Evolutionary conservation across 2,797 vertebrate genomes (phyloP).

Genomic region (Nannoperca obscura): DNA sequence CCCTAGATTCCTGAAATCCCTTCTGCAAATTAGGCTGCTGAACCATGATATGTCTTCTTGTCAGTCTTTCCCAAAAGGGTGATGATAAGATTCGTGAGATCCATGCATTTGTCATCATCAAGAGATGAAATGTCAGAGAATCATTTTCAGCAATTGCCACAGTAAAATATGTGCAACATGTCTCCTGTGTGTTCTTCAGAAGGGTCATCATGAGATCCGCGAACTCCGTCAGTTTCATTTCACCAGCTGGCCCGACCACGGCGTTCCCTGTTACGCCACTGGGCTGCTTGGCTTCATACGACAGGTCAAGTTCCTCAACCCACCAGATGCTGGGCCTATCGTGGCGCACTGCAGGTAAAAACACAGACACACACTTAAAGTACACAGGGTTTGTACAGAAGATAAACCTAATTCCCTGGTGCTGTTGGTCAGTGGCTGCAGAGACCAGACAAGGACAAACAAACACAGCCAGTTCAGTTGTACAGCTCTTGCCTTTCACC

Average conservation of each 20-base stretch:
- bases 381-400: background rate
- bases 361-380: background rate
- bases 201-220: constrained; percentile 97
- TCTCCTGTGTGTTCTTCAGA: constrained; percentile 83
- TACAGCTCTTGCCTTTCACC: background rate
- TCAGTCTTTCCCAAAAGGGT: constrained; percentile 52
- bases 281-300: constrained; percentile 96
- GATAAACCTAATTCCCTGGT: constrained; percentile 9
- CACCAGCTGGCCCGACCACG: constrained; percentile 98
- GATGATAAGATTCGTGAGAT: constrained; percentile 25
- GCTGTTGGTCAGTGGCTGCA: background rate
- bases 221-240: constrained; percentile 98
- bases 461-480: constrained; percentile 4
- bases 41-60: constrained; percentile 54
- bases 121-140: constrained; percentile 15
- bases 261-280: constrained; percentile 96
- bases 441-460: constrained; percentile 27
- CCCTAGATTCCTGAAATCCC: constrained; percentile 42
- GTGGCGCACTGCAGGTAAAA: constrained; percentile 96
- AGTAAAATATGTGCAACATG: constrained; percentile 1
- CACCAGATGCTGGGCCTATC: constrained; percentile 93
- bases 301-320: constrained; percentile 98
- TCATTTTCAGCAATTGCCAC: background rate
- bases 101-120: constrained; percentile 40
- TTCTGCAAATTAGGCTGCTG: constrained; percentile 57